Conservation (phyloP, 2,113 vertebrate species). For the Halichoerus grypus region DNA sequence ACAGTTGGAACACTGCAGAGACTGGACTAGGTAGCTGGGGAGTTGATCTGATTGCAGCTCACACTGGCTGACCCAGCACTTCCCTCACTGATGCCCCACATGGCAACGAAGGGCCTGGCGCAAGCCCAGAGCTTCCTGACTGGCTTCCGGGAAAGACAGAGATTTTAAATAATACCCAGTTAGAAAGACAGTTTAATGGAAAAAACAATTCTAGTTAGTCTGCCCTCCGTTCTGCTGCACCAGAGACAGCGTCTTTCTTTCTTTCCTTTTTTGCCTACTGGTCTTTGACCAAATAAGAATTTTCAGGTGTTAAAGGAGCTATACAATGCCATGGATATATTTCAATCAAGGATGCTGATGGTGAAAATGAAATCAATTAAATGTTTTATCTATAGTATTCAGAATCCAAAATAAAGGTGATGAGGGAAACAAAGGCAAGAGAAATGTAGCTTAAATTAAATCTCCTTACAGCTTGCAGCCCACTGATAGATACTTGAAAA, state of each 20-base stretch:
- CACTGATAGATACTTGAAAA: not conserved
- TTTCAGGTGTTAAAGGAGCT: slow-evolving; percentile 49
- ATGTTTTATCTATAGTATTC: slow-evolving; percentile 29
- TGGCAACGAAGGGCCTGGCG: not conserved
- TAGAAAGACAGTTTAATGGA: not conserved
- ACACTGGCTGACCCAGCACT: not conserved
- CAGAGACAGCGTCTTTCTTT: not conserved
- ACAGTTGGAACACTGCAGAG: not conserved
- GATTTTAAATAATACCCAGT: not conserved
- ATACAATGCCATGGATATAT: not conserved
- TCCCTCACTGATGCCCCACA: rapidly evolving
- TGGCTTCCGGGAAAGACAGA: not conserved
- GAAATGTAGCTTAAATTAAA: not conserved
- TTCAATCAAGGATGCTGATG: not conserved
- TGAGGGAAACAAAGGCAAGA: not conserved
- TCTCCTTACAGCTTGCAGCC: not conserved
- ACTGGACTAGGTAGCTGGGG: no score
- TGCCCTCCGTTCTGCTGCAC: not conserved
- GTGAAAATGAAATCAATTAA: not conserved
- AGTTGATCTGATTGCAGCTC: not conserved
- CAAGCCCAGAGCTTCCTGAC: no score
- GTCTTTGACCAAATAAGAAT: not conserved
- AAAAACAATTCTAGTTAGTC: not conserved
- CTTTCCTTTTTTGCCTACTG: not conserved
- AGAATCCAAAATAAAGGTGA: slow-evolving; percentile 19